These are phyloP conservation scores for Diadromus collaris DNA, from an alignment of 2,888 invertebrate species.

Conservation along the genomic window DNA sequence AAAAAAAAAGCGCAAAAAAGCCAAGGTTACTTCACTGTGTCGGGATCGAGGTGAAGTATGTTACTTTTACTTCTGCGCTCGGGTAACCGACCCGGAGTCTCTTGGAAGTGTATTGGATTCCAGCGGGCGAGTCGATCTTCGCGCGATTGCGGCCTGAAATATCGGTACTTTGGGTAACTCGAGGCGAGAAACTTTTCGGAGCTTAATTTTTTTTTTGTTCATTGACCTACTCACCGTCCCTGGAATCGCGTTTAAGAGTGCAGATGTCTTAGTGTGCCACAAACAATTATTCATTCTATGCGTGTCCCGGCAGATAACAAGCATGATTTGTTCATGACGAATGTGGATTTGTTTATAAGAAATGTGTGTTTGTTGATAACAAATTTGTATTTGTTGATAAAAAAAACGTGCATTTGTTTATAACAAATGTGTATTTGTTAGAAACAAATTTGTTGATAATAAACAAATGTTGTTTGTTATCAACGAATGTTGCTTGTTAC, in stretches of 20 bases:
- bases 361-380: too few relatives aligned
- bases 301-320: too few relatives aligned
- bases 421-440: too few relatives aligned
- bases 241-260: not conserved
- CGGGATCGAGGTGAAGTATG: constrained; percentile 36
- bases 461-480: too few relatives aligned
- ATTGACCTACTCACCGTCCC: too few relatives aligned
- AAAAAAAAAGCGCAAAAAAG: constrained; percentile 24
- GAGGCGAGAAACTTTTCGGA: not conserved
- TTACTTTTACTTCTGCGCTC: constrained; percentile 28
- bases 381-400: too few relatives aligned
- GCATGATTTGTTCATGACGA: too few relatives aligned
- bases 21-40: constrained; percentile 50
- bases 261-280: not conserved
- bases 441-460: too few relatives aligned
- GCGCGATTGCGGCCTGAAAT: not conserved
- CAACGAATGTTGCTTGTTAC: too few relatives aligned
- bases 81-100: not conserved
- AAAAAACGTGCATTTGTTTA: too few relatives aligned
- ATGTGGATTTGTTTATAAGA: too few relatives aligned
- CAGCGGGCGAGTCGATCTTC: not conserved
- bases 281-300: not conserved
- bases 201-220: not conserved
- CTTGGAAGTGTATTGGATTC: not conserved
- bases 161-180: constrained; percentile 1